These are phyloP conservation scores for Tetragnatha versicolor DNA, from an alignment of 1,140 invertebrate species.

Conservation along the genomic window DNA sequence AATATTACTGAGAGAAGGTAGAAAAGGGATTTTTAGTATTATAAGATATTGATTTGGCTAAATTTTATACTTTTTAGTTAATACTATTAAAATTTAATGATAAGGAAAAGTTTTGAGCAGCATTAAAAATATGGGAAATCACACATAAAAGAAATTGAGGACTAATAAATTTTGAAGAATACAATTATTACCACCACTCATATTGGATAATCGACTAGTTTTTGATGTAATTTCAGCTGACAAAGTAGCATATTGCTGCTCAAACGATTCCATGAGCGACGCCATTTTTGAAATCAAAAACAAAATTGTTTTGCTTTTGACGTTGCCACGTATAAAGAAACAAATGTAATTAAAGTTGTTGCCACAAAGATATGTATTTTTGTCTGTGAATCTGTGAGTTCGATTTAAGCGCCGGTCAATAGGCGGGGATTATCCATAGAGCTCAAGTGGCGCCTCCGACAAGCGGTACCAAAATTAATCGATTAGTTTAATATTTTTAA, in stretches of 20 bases:
- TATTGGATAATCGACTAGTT: conserved; percentile 74
- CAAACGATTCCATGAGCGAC: conserved; percentile 80
- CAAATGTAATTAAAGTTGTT: no score
- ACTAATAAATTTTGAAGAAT: not conserved
- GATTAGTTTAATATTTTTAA: no score
- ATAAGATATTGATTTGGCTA: not conserved
- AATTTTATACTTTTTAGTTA: not conserved
- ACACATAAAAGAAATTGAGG: not conserved
- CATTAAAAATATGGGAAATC: not conserved
- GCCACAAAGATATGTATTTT: no score
- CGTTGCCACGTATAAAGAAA: no score
- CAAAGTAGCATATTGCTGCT: conserved; percentile 82
- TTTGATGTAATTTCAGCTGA: conserved; percentile 84
- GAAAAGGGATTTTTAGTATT: no score
- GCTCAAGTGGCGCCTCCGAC: no score
- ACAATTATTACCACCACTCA: conserved; percentile 61
- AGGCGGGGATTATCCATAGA: no score
- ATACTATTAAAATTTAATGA: not conserved
- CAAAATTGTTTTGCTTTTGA: no score
- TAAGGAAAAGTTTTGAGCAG: not conserved
- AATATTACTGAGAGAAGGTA: no score
- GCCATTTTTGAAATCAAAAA: conserved; percentile 66
- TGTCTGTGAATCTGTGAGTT: no score
- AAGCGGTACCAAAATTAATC: no score
- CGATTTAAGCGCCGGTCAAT: no score